Conservation (phyloP, 2,113 vertebrate species). For the Aegotheles bennettii region DNA sequence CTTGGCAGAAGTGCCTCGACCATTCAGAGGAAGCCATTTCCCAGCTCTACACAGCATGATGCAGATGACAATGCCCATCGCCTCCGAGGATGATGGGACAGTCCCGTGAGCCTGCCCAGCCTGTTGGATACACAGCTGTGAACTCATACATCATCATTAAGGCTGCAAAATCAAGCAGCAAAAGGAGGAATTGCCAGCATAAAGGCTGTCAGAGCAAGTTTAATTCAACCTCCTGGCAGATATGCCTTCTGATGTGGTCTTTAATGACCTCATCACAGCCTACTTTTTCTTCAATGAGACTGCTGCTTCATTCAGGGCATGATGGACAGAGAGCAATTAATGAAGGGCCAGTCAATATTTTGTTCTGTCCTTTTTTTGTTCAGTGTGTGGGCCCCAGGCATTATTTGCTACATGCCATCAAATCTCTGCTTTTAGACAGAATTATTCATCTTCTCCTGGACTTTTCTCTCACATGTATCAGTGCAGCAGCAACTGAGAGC, state of each 20-base stretch:
- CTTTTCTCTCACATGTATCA: neutral
- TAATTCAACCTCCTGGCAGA: conserved; percentile 33
- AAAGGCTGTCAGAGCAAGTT: conserved; percentile 54
- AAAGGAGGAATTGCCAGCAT: conserved; percentile 33
- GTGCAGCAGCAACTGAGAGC: neutral
- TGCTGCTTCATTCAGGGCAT: conserved; percentile 15
- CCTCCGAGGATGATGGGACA: neutral
- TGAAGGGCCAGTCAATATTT: conserved; percentile 47
- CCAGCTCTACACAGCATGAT: neutral
- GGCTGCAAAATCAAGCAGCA: conserved; percentile 34
- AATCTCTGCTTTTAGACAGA: neutral
- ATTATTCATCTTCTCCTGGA: neutral
- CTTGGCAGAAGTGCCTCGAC: neutral
- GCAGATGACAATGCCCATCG: neutral
- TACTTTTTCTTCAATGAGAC: conserved; percentile 38
- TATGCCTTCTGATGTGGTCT: conserved; percentile 29
- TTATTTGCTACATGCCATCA: conserved; percentile 5
- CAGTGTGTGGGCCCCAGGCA: neutral
- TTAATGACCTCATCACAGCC: conserved; percentile 60
- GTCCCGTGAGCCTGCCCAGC: neutral
- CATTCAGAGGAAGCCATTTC: neutral
- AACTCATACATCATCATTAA: conserved; percentile 53
- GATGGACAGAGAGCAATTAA: neutral
- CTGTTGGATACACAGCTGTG: neutral
- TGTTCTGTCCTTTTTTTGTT: neutral